These are phyloP conservation scores for Mechanitis messenoides DNA, from an alignment of 2,888 invertebrate genomes.

Conservation along the genomic window DNA sequence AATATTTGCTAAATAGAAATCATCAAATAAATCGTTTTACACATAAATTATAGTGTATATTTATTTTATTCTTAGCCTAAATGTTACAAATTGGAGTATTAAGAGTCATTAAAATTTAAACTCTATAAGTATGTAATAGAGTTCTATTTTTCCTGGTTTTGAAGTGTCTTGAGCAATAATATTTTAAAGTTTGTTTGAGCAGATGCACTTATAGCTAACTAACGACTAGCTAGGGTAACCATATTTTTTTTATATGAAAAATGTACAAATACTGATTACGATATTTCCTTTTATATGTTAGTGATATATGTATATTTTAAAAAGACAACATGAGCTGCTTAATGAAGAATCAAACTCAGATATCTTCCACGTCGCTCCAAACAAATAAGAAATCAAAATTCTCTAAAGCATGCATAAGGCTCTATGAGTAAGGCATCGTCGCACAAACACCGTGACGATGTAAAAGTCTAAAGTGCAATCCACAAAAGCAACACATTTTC, in stretches of 20 bases:
- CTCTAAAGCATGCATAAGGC: no score
- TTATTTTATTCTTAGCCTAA: slow-evolving; percentile 1
- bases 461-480: no score
- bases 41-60: not conserved
- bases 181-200: slow-evolving; percentile 48
- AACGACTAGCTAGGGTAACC: slow-evolving; percentile 36
- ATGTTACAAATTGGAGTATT: not conserved
- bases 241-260: not conserved
- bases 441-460: no score
- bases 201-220: slow-evolving; percentile 40
- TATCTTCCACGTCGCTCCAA: no score
- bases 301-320: no score
- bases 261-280: no score
- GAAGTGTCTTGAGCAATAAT: slow-evolving; percentile 14
- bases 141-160: not conserved
- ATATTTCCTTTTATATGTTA: no score
- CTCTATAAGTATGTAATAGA: not conserved
- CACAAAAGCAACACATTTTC: no score
- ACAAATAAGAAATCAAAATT: no score
- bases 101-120: not conserved
- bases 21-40: slow-evolving; percentile 3
- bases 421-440: no score
- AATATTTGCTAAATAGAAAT: slow-evolving; percentile 6
- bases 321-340: no score
- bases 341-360: no score